A percentile compares a stretch with the other conserved stretches of the same genome.
These are phyloP conservation scores for Hypotaenidia philippensis DNA, from an alignment of 2,797 vertebrate genomes.

Conservation along the genomic window DNA sequence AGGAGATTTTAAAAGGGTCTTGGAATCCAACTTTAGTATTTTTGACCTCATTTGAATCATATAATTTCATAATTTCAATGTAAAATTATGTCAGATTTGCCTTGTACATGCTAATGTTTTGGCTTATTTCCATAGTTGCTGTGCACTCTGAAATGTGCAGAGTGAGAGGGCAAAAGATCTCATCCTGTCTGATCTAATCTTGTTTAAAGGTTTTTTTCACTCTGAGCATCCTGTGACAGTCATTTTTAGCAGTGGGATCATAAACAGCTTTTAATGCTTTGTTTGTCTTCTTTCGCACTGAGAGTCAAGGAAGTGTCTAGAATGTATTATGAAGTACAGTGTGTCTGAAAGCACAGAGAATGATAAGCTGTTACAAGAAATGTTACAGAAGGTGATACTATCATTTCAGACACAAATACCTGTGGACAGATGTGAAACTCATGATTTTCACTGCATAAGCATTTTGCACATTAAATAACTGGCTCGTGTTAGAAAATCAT, in stretches of 20 bases:
- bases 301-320: background rate
- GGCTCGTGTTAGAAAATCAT: background rate
- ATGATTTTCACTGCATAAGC: background rate
- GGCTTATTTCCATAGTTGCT: background rate
- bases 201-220: background rate
- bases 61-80: background rate
- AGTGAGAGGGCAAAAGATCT: background rate
- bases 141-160: background rate
- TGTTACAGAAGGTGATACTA: background rate
- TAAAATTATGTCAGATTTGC: background rate
- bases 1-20: background rate
- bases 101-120: background rate
- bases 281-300: background rate
- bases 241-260: conserved; percentile 22
- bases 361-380: background rate
- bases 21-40: background rate
- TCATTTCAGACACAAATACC: background rate
- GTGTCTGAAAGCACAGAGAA: background rate
- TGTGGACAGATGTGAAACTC: background rate
- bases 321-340: background rate
- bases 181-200: conserved; percentile 38
- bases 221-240: conserved; percentile 15
- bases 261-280: background rate
- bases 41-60: background rate
- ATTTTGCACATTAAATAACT: background rate